Percentiles rank a stretch among this genome's conserved stretches.
Conservation (phyloP, 2,888 invertebrate species). For the Axea sp. region DNA sequence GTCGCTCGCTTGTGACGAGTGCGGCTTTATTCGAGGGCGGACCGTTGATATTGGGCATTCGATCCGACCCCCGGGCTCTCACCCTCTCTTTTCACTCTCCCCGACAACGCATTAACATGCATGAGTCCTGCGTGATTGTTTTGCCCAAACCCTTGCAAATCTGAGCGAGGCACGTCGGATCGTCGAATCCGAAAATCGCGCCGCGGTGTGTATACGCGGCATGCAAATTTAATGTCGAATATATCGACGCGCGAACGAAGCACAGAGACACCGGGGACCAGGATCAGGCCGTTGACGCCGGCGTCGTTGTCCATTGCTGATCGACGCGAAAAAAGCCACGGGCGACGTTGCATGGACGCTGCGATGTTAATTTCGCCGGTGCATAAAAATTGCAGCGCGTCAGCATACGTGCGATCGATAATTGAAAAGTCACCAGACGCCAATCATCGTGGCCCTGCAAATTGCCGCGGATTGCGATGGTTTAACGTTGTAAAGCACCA, state of each 20-base stretch:
- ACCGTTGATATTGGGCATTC: conserved; percentile 76
- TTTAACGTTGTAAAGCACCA: conserved; percentile 33
- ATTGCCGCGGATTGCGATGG: conserved; percentile 17
- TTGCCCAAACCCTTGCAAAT: conserved; percentile 73
- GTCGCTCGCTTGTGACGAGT: conserved; percentile 67
- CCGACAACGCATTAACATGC: conserved; percentile 79
- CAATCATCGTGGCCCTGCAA: conserved; percentile 32
- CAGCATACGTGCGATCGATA: conserved; percentile 41
- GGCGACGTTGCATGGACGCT: conserved; percentile 47
- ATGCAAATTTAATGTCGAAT: conserved; percentile 63
- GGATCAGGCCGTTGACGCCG: conserved; percentile 27
- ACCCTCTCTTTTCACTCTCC: conserved; percentile 63
- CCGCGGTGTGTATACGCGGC: conserved; percentile 57
- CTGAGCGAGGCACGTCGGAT: conserved; percentile 59
- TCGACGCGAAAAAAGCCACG: conserved; percentile 51
- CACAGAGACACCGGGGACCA: conserved; percentile 28
- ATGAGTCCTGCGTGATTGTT: conserved; percentile 79
- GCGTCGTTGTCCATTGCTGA: conserved; percentile 31
- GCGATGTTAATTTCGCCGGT: conserved; percentile 57
- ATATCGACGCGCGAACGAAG: conserved; percentile 54
- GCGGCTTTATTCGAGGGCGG: conserved; percentile 72
- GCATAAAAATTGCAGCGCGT: conserved; percentile 54
- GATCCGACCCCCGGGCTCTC: conserved; percentile 72
- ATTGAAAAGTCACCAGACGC: conserved; percentile 52
- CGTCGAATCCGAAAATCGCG: conserved; percentile 64